Evolutionary conservation across 2,113 vertebrate species (phyloP).

Genomic region (Calonectris borealis): DNA sequence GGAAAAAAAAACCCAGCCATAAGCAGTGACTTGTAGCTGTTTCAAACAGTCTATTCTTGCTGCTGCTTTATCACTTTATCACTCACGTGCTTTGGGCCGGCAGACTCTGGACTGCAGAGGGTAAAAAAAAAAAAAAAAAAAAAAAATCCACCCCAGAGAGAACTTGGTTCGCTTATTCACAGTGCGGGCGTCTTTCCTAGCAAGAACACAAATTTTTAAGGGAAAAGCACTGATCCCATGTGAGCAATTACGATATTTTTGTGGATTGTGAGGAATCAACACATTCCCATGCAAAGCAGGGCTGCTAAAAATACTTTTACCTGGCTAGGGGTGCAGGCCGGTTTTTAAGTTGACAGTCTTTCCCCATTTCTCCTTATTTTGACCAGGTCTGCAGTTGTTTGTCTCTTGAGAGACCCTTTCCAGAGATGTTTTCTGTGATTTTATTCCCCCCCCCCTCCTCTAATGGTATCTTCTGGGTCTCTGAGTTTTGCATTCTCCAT

Average conservation of each 20-base stretch:
- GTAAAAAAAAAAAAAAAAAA: not conserved
- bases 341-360: not conserved
- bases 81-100: not conserved
- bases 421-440: not conserved
- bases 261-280: not conserved
- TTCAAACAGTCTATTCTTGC: not conserved
- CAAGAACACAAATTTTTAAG: not conserved
- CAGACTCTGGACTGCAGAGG: not conserved
- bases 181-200: not conserved
- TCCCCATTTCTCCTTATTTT: not conserved
- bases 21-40: not conserved
- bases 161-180: not conserved
- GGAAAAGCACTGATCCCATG: not conserved
- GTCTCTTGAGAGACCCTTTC: not conserved
- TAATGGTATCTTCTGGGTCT: not conserved
- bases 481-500: not conserved
- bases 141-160: not conserved
- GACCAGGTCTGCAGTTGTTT: not conserved
- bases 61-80: constrained; percentile 18
- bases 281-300: not conserved
- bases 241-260: not conserved
- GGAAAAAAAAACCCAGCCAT: not conserved
- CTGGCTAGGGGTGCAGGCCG: not conserved
- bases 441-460: accelerated
- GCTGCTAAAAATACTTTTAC: not conserved